Evolutionary conservation across 2,113 vertebrate species (phyloP).

Genomic region (Nycticorax nycticorax): DNA sequence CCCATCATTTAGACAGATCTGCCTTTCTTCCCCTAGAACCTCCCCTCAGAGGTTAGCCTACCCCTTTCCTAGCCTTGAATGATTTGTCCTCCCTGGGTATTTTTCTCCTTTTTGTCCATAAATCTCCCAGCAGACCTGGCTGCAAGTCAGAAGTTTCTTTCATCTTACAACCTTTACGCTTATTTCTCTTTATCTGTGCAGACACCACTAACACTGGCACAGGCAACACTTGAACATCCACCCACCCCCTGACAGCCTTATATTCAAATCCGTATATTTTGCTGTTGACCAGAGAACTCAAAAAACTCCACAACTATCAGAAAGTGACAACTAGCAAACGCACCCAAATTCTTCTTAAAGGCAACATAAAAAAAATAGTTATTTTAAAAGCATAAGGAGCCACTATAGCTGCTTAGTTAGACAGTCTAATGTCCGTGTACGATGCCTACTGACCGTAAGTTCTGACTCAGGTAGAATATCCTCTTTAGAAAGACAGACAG

Average conservation of each 20-base stretch:
- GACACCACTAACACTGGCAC: background rate
- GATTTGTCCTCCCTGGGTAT: background rate
- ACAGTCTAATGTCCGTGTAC: background rate
- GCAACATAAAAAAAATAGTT: background rate
- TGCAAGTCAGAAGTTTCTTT: background rate
- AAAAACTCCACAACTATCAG: background rate
- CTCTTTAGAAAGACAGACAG: background rate
- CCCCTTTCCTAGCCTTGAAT: background rate
- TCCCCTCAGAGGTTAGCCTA: background rate
- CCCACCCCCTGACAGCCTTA: background rate
- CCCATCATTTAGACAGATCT: background rate
- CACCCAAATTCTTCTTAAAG: background rate
- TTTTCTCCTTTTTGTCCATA: background rate
- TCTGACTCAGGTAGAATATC: background rate
- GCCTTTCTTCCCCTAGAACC: background rate
- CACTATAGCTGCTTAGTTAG: background rate
- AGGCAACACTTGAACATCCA: background rate
- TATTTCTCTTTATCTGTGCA: background rate
- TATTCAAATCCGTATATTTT: background rate
- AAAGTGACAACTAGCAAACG: background rate
- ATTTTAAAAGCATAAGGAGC: background rate
- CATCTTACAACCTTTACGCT: background rate
- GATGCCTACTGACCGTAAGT: background rate
- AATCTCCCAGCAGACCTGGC: background rate
- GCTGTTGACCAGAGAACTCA: background rate